phyloP scores from a whole-genome alignment of 2,888 invertebrate genomes.

The Callosobruchus maculatus region DNA sequence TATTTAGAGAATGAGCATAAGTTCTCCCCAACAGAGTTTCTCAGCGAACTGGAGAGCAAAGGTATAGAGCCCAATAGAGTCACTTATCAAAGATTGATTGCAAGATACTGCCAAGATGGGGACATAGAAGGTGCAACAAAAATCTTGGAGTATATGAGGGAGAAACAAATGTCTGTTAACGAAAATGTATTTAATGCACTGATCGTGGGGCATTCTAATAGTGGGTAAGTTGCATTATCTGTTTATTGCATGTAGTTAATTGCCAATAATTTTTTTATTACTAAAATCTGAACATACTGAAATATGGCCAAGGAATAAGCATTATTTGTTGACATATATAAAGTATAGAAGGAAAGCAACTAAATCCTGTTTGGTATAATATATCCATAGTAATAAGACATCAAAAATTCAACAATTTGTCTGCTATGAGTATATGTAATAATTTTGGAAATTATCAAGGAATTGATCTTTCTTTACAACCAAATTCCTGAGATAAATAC shows the following conservation, averaged over 20 bases:
- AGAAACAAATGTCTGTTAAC: conserved; percentile 72
- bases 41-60: conserved; percentile 71
- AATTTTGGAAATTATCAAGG: no score
- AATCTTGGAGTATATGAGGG: conserved; percentile 81
- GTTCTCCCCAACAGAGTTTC: conserved; percentile 78
- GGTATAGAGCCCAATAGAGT: conserved; percentile 80
- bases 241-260: not conserved
- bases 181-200: conserved; percentile 81
- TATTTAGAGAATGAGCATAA: conserved; percentile 81
- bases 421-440: no score
- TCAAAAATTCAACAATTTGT: no score
- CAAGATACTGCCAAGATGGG: conserved; percentile 77
- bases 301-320: no score
- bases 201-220: conserved; percentile 79
- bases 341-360: no score
- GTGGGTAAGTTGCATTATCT: conserved; percentile 55
- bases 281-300: no score
- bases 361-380: no score
- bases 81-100: conserved; percentile 81
- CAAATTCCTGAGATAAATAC: no score
- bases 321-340: no score
- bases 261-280: no score
- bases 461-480: no score
- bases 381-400: no score
- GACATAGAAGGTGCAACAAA: conserved; percentile 84